phyloP scores from a whole-genome alignment of 2,113 vertebrate genomes.

The Macrotis lagotis region DNA sequence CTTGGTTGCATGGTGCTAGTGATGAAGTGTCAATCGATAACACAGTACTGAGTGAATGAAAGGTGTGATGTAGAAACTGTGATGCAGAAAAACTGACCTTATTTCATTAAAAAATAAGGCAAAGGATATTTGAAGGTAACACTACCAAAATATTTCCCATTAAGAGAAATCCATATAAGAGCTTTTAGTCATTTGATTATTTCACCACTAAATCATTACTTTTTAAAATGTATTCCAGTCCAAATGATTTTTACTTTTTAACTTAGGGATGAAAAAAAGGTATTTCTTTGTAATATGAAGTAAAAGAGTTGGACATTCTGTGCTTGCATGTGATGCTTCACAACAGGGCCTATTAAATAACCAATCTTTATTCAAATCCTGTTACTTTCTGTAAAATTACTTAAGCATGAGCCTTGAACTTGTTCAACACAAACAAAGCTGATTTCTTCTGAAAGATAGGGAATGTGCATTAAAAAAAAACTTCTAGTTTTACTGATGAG shows the following conservation, averaged over 20 bases:
- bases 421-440: constrained; percentile 72
- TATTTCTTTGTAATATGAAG: constrained; percentile 49
- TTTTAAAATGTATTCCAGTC: constrained; percentile 63
- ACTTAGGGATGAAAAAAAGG: constrained; percentile 51
- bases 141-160: constrained; percentile 63
- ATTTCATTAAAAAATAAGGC: constrained; percentile 44
- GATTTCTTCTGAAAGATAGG: constrained; percentile 52
- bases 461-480: constrained; percentile 62
- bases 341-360: constrained; percentile 70
- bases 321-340: constrained; percentile 53
- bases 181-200: constrained; percentile 71
- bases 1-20: not conserved
- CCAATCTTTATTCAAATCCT: constrained; percentile 72
- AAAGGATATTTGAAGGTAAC: constrained; percentile 51
- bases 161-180: constrained; percentile 59
- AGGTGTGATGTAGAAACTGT: constrained; percentile 9
- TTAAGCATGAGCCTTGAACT: constrained; percentile 68
- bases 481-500: constrained; percentile 53
- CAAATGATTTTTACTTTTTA: constrained; percentile 67
- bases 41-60: not conserved
- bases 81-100: constrained; percentile 23
- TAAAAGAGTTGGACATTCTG: constrained; percentile 45
- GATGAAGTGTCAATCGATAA: not conserved
- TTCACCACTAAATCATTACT: constrained; percentile 74
- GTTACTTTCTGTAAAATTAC: constrained; percentile 72